These are phyloP conservation scores for Percopsis omiscomaycus DNA, from an alignment of 2,797 vertebrate species.

Conservation along the genomic window DNA sequence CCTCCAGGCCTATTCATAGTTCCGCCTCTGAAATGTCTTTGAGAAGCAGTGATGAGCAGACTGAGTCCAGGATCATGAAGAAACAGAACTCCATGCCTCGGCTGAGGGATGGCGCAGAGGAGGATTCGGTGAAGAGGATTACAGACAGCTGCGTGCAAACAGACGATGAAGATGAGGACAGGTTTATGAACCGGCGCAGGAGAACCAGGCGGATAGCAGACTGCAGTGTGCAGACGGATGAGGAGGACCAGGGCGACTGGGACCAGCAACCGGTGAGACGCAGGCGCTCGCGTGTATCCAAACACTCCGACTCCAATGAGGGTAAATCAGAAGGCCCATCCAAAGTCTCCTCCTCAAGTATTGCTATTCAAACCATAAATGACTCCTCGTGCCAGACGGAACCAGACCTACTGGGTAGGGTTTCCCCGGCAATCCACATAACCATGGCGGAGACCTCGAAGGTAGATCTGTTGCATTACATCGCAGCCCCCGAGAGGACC, in stretches of 20 bases:
- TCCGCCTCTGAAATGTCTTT: conserved; percentile 96
- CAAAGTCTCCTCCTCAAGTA: conserved; percentile 86
- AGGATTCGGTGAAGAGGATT: conserved; percentile 85
- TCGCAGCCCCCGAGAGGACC: conserved; percentile 96
- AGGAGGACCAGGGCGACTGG: conserved; percentile 95
- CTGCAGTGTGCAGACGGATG: conserved; percentile 97
- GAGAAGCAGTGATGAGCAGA: conserved; percentile 85
- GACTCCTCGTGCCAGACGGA: conserved; percentile 98
- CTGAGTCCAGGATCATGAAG: conserved; percentile 86
- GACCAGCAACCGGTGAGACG: conserved; percentile 92
- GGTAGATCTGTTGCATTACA: conserved; percentile 94
- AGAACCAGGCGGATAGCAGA: conserved; percentile 89
- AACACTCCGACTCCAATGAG: conserved; percentile 83
- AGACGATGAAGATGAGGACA: conserved; percentile 94
- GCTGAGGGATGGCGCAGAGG: conserved; percentile 86
- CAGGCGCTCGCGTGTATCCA: conserved; percentile 86
- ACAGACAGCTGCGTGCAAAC: conserved; percentile 96
- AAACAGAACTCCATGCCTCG: conserved; percentile 98
- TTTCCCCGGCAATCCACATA: conserved; percentile 95
- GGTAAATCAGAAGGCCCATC: conserved; percentile 85
- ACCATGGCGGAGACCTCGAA: conserved; percentile 90
- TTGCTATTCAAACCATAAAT: conserved; percentile 95
- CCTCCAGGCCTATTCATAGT: conserved; percentile 88
- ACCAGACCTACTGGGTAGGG: conserved; percentile 86
- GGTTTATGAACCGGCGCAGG: conserved; percentile 87